Evolutionary conservation across 2,113 vertebrate species (phyloP), one percentile per base, ranked within the genome.

Genomic region (Electrona antarctica): DNA sequence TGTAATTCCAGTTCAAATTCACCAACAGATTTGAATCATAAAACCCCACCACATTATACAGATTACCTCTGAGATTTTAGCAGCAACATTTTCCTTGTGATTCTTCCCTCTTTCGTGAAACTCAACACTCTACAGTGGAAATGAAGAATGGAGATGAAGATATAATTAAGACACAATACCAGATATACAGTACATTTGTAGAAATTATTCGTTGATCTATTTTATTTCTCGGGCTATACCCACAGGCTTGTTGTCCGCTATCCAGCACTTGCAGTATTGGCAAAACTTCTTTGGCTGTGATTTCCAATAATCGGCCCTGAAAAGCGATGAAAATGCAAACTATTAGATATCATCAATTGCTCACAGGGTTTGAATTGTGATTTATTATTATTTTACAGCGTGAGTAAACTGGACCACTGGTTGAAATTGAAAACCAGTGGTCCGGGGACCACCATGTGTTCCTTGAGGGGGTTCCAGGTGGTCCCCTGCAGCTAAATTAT

Each of bases 191-290:
- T 8, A 69, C 7, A 49, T 12, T 2, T 12, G 12, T 21, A 47
- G 7, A 52, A 57, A 45, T 8, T n/a, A 64, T 28, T 8, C 21
- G 33, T 8, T 6, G 7, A 28, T 8, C 10, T 45, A 8, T 10
- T 47, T 2, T 8, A 6, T 49, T 0, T 13, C 3, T 13, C 1
- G 1, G 2, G 0, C 8, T 5, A 41, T 41, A 92, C 97, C 74
- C 94, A 99, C 98, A 82, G 97, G 98, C 79, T 97, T 98, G 81
- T 99, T 99, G 89, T 99, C 98, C 2, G 98, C 96, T 88, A 99
- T 99, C 98, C 97, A 99, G 83, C 98, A 99, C 88, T 99, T 99
- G 93, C 98, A 99, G 88, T 99, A 98, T 87, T 96, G 95, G 62
- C 97, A 99, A 90, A 99, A 98, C 78, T 99, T 99, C 93, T 96